These are phyloP conservation scores for Caenorhabditis briggsae DNA, from an alignment of 1,140 invertebrate genomes.

Conservation along the genomic window DNA sequence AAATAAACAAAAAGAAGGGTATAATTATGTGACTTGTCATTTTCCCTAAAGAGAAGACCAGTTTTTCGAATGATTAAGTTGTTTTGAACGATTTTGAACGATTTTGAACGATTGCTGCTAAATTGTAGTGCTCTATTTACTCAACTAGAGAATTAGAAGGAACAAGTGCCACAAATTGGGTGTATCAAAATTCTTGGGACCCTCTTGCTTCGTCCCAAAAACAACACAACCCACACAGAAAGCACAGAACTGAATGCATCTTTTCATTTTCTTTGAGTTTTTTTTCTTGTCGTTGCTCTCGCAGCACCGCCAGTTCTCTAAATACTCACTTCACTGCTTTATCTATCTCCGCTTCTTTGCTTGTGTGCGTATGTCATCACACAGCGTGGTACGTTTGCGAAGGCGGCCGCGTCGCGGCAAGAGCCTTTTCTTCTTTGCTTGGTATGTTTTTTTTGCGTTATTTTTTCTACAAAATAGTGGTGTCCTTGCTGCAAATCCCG, in stretches of 20 bases:
- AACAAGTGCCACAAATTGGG: too few relatives aligned
- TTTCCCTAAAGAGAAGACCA: too few relatives aligned
- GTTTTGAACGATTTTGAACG: too few relatives aligned
- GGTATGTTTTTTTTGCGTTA: constrained; percentile 30
- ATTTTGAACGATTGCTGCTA: too few relatives aligned
- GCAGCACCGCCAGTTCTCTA: constrained; percentile 20
- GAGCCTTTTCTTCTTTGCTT: constrained; percentile 15
- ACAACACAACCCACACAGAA: background rate
- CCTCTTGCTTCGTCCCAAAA: background rate
- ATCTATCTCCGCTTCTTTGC: background rate
- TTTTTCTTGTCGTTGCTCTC: background rate
- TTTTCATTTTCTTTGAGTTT: constrained; percentile 4
- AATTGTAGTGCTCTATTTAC: too few relatives aligned
- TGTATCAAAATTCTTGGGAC: too few relatives aligned
- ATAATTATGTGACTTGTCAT: too few relatives aligned
- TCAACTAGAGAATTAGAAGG: too few relatives aligned
- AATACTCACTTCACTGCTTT: constrained; percentile 36
- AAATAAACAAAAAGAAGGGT: too few relatives aligned
- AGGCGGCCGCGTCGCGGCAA: constrained; percentile 14
- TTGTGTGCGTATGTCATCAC: constrained; percentile 45
- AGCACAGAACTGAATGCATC: too few relatives aligned
- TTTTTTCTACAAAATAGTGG: background rate
- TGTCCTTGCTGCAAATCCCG: background rate
- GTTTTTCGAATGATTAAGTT: too few relatives aligned
- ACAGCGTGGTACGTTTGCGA: constrained; percentile 40